These are phyloP conservation scores for Platalea minor DNA, from an alignment of 2,797 vertebrate genomes.

Conservation along the genomic window DNA sequence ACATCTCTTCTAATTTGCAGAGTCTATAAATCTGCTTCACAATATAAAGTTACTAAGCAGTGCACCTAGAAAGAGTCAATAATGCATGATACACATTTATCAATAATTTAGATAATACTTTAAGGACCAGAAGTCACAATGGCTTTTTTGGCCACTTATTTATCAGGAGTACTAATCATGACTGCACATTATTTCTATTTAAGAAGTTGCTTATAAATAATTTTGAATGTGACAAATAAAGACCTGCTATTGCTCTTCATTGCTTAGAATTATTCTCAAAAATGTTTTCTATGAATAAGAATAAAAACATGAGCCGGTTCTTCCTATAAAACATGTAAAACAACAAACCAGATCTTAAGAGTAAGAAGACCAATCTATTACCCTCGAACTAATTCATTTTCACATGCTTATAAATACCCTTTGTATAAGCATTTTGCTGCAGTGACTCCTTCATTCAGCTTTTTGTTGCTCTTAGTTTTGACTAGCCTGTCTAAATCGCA, in stretches of 20 bases:
- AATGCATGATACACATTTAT: neutral
- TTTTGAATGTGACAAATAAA: neutral
- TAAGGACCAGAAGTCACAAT: neutral
- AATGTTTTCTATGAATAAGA: neutral
- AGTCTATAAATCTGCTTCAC: neutral
- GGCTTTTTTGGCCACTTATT: neutral
- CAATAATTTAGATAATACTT: neutral
- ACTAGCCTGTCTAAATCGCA: neutral
- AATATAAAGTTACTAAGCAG: neutral
- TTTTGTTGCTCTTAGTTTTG: neutral
- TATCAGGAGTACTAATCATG: neutral
- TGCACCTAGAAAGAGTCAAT: neutral
- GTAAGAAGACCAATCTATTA: neutral
- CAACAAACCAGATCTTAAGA: neutral
- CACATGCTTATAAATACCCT: neutral
- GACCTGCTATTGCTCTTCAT: neutral
- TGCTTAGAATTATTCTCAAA: neutral
- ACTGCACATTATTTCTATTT: neutral
- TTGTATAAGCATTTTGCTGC: neutral
- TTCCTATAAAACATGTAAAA: neutral
- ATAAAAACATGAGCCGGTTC: neutral
- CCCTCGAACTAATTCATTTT: neutral
- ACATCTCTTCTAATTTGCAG: neutral
- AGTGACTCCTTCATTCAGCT: neutral
- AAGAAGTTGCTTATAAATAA: neutral